phyloP scores from a whole-genome alignment of 2,888 invertebrate genomes.

The Lasioglossum pauxillum region DNA sequence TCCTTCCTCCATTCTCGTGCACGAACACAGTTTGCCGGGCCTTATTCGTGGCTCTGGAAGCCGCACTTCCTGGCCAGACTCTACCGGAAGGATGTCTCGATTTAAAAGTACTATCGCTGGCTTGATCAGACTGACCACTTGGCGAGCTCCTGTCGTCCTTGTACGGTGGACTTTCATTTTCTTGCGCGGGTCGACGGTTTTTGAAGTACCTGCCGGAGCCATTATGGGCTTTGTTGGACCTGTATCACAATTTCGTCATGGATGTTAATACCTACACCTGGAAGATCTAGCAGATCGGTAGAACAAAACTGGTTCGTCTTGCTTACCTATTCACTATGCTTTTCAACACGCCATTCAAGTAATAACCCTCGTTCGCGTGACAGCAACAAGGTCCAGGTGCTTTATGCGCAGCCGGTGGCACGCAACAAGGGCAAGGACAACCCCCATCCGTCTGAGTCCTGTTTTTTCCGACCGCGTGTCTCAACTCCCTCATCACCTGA shows the following conservation, averaged over 20 bases:
- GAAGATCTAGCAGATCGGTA: neutral
- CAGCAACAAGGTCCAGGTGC: constrained; percentile 81
- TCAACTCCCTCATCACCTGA: constrained; percentile 90
- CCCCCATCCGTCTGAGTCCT: constrained; percentile 84
- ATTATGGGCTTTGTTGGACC: constrained; percentile 72
- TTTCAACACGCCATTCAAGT: constrained; percentile 81
- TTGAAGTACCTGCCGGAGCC: constrained; percentile 78
- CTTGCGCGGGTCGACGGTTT: constrained; percentile 68
- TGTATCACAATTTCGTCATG: constrained; percentile 35
- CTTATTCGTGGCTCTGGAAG: constrained; percentile 77
- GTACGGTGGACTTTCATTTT: constrained; percentile 76
- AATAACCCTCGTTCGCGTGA: constrained; percentile 80
- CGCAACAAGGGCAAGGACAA: constrained; percentile 81
- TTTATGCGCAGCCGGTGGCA: constrained; percentile 78
- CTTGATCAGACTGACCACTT: constrained; percentile 93
- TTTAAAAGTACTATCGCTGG: constrained; percentile 83
- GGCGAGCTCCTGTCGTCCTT: constrained; percentile 92
- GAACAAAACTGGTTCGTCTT: neutral
- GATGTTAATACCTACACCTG: neutral
- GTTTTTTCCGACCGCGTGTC: constrained; percentile 89
- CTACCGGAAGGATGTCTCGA: constrained; percentile 79
- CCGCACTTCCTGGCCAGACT: constrained; percentile 78
- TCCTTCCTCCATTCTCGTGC: constrained; percentile 79
- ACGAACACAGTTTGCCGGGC: constrained; percentile 78
- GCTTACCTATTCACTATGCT: constrained; percentile 78